phyloP scores from a whole-genome alignment of 2,888 invertebrate genomes.

The Dicyrtomina minuta region DNA sequence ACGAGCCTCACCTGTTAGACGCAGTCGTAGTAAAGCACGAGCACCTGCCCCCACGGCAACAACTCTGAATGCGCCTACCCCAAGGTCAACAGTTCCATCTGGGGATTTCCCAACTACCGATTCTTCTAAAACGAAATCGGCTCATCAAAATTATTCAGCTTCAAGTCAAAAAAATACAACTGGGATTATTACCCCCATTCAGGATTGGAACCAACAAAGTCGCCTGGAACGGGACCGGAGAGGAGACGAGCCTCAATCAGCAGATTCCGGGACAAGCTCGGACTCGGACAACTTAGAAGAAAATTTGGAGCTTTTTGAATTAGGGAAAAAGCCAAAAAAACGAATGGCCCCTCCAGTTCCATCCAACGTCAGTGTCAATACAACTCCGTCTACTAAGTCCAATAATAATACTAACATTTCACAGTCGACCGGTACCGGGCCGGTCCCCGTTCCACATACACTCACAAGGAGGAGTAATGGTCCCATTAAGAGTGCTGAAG shows the following conservation, averaged over 20 bases:
- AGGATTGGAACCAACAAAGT: no score
- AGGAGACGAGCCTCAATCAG: not conserved
- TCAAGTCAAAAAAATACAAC: not conserved
- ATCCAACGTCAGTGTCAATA: not conserved
- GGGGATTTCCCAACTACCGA: not conserved
- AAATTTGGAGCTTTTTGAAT: conserved; percentile 52
- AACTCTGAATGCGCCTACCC: no score
- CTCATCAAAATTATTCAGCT: not conserved
- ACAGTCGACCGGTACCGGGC: no score
- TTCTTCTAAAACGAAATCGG: conserved; percentile 10
- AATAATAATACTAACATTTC: no score
- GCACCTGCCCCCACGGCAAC: conserved; percentile 15
- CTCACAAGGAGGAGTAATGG: conserved; percentile 9
- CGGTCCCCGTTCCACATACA: no score
- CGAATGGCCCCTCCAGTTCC: not conserved
- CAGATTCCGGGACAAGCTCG: conserved; percentile 8
- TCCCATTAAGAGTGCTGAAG: conserved; percentile 18
- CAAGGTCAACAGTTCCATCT: no score
- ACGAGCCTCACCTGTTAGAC: not conserved
- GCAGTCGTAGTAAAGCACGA: conserved; percentile 9
- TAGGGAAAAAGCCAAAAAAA: conserved; percentile 10
- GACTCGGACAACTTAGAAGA: conserved; percentile 53
- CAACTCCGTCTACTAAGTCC: not conserved
- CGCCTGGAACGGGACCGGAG: not conserved
- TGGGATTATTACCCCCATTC: no score